Evolutionary conservation across 2,888 invertebrate genomes (phyloP).

Genomic region (Deilephila elpenor): DNA sequence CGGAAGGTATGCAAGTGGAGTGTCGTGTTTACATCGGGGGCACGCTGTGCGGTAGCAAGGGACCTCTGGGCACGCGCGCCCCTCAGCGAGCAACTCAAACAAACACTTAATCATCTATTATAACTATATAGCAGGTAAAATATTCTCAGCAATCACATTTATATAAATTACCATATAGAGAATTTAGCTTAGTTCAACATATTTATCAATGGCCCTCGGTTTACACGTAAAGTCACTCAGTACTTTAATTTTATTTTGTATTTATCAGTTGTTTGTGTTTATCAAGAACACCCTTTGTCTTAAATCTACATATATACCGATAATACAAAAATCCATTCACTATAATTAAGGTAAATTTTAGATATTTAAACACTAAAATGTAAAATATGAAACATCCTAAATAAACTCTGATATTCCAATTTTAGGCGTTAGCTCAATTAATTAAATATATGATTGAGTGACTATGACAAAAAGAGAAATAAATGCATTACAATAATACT

Average conservation of each 20-base stretch:
- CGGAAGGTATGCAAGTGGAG: constrained; percentile 47
- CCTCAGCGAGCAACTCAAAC: constrained; percentile 45
- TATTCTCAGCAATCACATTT: constrained; percentile 83
- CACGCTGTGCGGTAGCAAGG: constrained; percentile 25
- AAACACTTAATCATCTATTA: constrained; percentile 73
- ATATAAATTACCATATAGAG: constrained; percentile 83
- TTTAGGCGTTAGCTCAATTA: constrained; percentile 84
- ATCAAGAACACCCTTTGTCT: constrained; percentile 82
- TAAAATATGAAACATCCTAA: constrained; percentile 85
- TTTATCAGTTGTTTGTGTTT: constrained; percentile 81
- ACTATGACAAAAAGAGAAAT: constrained; percentile 82
- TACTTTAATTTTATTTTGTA: constrained; percentile 79
- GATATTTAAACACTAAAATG: constrained; percentile 85
- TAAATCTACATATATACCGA: constrained; percentile 81
- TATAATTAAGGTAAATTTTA: constrained; percentile 85
- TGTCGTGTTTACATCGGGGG: constrained; percentile 38
- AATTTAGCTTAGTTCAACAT: constrained; percentile 83
- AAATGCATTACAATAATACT: constrained; percentile 84
- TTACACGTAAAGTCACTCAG: constrained; percentile 85
- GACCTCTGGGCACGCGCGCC: constrained; percentile 13
- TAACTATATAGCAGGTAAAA: constrained; percentile 81
- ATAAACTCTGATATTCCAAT: constrained; percentile 85
- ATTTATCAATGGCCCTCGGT: constrained; percentile 84
- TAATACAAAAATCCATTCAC: constrained; percentile 85
- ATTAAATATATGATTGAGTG: constrained; percentile 83